Evolutionary conservation across 2,113 vertebrate species (phyloP), one percentile per base, ranked within the genome.

Genomic region (Sprattus sprattus): DNA sequence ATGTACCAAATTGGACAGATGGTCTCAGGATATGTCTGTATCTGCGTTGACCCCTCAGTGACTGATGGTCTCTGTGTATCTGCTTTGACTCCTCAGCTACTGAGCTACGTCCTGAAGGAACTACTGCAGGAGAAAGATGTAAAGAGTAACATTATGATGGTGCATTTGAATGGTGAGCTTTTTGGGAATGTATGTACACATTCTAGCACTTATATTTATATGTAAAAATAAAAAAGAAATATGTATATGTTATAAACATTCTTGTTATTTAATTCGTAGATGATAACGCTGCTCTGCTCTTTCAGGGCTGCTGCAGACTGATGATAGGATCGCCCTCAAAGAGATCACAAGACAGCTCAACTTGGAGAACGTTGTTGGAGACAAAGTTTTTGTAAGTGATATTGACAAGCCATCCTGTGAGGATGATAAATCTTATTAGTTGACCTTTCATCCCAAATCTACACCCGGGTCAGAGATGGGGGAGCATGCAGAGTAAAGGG

Each of bases 371-470:
- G 97, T 97, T 44, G 97, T 99, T 22, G 97, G 96, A 20, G 98
- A 98, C 91, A 98, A 96, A 97, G 97, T 99, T 85, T 99, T 99
- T 96, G 98, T 99, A 91, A 96, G 98, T 96, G 46, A 28, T 45
- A 8, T 32, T 28, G 13, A 32, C 71, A 78, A 78, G 71, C 15
- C 1, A 1, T 39, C 11, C 71, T 78, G 9, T 78, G 10, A 78
- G 15, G 28, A 15, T 2, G 28, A 15, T 2, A 28, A 39, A 75
- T 28, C 67, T 10, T 32, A 28, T 28, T 3, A 10, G 28, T 25
- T 75, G 28, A 75, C 6, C 67, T 39, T 75, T 75, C n/a, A 64
- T 22, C 60, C n/a, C 11, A 18, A 57, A 50, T 39, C 39, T 39
- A 39, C 39, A 39, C 39, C 39, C 39, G 39, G 39, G 39, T 39